Percentiles rank a stretch among this genome's conserved stretches.
Conservation (phyloP, 2,113 vertebrate species). For the Clarias macrocephalus region DNA sequence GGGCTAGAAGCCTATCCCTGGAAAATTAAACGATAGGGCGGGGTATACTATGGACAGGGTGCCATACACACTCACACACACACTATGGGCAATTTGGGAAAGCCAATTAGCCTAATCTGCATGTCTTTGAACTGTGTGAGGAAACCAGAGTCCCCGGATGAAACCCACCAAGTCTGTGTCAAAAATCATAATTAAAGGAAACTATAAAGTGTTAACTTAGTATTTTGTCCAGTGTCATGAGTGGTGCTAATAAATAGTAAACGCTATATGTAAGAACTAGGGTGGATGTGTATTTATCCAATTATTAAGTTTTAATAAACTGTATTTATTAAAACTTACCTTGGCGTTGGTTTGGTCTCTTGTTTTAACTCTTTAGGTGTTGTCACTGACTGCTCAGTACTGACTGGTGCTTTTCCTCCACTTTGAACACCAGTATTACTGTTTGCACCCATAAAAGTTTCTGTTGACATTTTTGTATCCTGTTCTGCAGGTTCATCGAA, state of each 20-base stretch:
- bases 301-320: too few relatives aligned
- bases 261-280: neutral
- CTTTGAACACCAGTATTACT: neutral
- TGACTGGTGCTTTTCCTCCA: constrained; percentile 8
- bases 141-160: too few relatives aligned
- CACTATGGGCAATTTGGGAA: too few relatives aligned
- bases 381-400: constrained; percentile 19
- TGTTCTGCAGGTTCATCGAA: neutral
- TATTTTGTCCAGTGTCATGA: neutral
- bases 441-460: constrained; percentile 1
- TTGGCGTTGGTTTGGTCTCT: constrained; percentile 31
- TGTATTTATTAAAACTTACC: constrained; percentile 47
- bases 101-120: too few relatives aligned
- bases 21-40: too few relatives aligned
- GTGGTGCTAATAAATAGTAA: neutral
- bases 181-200: neutral
- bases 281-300: neutral
- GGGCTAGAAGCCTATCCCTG: too few relatives aligned
- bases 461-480: neutral
- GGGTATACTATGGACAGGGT: too few relatives aligned
- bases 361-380: constrained; percentile 45
- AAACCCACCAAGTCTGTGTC: too few relatives aligned
- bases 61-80: too few relatives aligned
- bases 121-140: too few relatives aligned
- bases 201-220: neutral